Conservation (phyloP, 1,140 invertebrate genomes). For the Mya arenaria region DNA sequence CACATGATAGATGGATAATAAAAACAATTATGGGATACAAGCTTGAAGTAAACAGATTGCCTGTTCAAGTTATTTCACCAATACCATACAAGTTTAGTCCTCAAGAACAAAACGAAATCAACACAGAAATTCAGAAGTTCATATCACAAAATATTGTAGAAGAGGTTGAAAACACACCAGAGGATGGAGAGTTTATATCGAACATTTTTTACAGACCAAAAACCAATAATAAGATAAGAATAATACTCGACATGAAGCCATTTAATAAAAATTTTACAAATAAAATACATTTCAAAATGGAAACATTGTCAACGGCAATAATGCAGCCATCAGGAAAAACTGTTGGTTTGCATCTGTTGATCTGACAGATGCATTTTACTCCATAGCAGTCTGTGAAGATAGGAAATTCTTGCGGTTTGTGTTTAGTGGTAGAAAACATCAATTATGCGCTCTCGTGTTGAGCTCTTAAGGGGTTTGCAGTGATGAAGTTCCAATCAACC, state of each 20-base stretch:
- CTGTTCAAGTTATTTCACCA: neutral
- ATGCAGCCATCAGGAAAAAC: neutral
- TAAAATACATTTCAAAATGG: neutral
- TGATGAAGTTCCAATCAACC: no score
- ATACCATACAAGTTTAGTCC: neutral
- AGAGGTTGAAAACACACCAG: neutral
- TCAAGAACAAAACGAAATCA: neutral
- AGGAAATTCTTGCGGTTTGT: neutral
- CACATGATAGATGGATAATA: no score
- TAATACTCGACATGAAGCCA: neutral
- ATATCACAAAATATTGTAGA: neutral
- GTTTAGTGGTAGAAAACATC: neutral
- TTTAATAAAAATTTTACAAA: neutral
- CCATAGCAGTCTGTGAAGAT: neutral
- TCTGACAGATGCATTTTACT: neutral
- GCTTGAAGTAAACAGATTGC: neutral
- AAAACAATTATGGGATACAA: neutral
- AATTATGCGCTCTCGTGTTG: neutral
- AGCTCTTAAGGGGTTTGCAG: no score
- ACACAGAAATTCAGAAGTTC: neutral
- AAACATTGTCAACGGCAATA: neutral
- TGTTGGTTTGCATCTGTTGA: conserved; percentile 1
- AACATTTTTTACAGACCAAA: neutral
- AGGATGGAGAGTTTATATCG: neutral
- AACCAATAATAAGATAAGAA: neutral